Evolutionary conservation across 2,888 invertebrate species (phyloP).

Genomic region (Halictus ligatus): DNA sequence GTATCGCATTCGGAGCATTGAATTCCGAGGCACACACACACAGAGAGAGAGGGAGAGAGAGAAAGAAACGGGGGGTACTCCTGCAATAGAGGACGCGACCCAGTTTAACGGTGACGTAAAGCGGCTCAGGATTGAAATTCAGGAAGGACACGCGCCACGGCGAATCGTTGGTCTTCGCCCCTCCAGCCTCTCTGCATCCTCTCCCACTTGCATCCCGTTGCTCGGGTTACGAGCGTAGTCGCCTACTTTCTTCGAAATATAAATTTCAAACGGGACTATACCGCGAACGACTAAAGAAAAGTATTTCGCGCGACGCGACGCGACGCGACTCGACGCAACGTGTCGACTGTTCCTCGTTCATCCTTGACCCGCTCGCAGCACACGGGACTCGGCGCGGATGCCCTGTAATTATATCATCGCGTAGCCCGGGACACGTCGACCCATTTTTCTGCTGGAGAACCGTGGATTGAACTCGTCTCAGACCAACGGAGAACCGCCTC

Average conservation of each 20-base stretch:
- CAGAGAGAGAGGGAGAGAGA: not conserved
- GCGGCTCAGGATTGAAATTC: conserved; percentile 64
- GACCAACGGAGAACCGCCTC: not conserved
- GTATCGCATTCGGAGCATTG: conserved; percentile 45
- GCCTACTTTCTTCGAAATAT: conserved; percentile 16
- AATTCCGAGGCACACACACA: conserved; percentile 48
- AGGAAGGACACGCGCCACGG: conserved; percentile 56
- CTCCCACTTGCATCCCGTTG: not conserved
- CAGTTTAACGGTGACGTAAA: conserved; percentile 64
- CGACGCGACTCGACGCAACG: not conserved
- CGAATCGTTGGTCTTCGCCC: conserved; percentile 12
- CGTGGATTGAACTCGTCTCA: not conserved
- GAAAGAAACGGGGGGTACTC: conserved; percentile 25
- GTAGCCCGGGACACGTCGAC: conserved; percentile 49
- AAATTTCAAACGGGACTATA: conserved; percentile 14
- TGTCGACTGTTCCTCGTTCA: conserved; percentile 40
- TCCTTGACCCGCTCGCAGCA: conserved; percentile 55
- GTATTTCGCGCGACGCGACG: conserved; percentile 20
- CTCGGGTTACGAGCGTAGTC: conserved; percentile 5
- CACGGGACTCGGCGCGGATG: conserved; percentile 26
- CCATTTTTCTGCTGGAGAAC: conserved; percentile 32
- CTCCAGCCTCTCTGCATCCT: not conserved
- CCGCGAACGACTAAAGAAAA: not conserved
- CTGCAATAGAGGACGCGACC: conserved; percentile 68
- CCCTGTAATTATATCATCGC: conserved; percentile 59